Base-by-base conservation (phyloP, 2,888 invertebrate species). In the Napeogenes inachia region DNA sequence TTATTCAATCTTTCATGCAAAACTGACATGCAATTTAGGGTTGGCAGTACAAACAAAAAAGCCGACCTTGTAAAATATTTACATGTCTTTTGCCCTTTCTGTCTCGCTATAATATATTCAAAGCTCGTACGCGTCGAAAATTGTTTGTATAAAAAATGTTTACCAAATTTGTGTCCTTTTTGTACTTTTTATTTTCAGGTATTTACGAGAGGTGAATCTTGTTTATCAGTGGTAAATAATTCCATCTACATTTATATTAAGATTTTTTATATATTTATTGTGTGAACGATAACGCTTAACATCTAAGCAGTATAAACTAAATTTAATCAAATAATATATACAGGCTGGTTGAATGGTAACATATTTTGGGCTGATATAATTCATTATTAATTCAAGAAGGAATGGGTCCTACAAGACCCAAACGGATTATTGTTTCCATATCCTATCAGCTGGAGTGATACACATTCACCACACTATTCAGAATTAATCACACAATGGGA, bases 21-120 rank as follows among this genome's bases (percentile, higher is more conserved):
- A 60, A 62, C 56, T 69, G 68, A 60, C 62, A 42, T 62, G 46
- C 61, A 66, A 63, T 66, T 59, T 60, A 63, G 50, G 65, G 65
- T 59, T 59, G 58, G 54, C 50, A 57, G 46, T 63, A 72, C 71
- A 76, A 73, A 74, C 69, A 72, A 68, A 71, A 72, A 75, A 71
- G 67, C 73, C 75, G 66, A 68, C 73, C 71, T 68, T 75, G 75
- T 80, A 74, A 80, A 82, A 78, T 80, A 81, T 80, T 82, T 76
- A 79, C 80, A 74, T 75, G 76, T 79, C 75, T 79, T 77, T 77
- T 75, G 72, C 71, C 74, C 73, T 74, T 75, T 72, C 73, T 71
- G 64, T 65, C 59, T 62, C 66, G 62, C 61, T 62, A 73, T 80
- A 75, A 81, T 78, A 74, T 81, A 81, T 81, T 81, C 80, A 81